Evolutionary conservation across 2,113 vertebrate species (phyloP), one percentile per base, ranked within the genome.

Genomic region (Beaufortia kweichowensis): DNA sequence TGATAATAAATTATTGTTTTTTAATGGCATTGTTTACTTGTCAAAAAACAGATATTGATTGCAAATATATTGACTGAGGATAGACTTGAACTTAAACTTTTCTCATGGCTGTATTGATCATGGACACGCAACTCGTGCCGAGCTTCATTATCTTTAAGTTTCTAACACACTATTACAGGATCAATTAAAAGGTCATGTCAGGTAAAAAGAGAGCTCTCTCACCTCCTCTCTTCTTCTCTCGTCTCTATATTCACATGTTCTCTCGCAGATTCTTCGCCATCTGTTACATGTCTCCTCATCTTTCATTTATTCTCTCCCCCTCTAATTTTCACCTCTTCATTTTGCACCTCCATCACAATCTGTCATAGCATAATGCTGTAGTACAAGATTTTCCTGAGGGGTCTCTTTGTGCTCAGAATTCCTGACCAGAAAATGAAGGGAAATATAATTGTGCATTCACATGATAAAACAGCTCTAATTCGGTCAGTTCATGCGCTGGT

Each of bases 271-370:
- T 59, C 62, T 15, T 39, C 61, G 39, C 61, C 31, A 21, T 63
- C 31, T 39, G 4, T 63, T 17, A 46, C 43, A 4, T 17, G 43
- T 46, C 4, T 15, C 14, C 12, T 46, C 12, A 14, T 46, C 43
- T 17, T 35, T 8, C 39, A 19, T 63, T 19, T 10, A 21, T 63
- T n/a, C 14, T 41, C 39, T 33, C 21, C 1, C 2, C 21, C 15
- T 65, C 1, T 43, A 19, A 66, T 66, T 48, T 28, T 46, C 64
- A 66, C 64, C 41, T 66, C 24, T 66, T 11, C 8, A 17, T 46
- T 66, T 46, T 46, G 63, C 3, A 1, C 23, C 23, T 65, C 9
- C 8, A 46, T 28, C 39, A 19, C 26, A 19, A 24, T 46, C 46
- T 66, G 6, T 66, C 39, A 46, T 46, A 39, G n/a, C 10, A n/a